phyloP scores from a whole-genome alignment of 2,797 vertebrate genomes.

The Acanthurus lineatus region DNA sequence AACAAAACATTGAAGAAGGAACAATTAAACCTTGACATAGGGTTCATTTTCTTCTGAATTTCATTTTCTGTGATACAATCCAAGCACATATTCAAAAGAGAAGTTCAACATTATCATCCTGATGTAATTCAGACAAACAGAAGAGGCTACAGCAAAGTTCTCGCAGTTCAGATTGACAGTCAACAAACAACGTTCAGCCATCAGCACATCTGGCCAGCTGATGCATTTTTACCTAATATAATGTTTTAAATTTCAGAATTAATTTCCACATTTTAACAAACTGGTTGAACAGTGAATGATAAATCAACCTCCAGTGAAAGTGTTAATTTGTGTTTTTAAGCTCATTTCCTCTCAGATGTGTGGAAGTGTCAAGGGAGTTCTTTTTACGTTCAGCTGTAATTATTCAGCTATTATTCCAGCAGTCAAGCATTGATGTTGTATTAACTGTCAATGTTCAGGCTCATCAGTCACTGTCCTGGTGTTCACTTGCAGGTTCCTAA shows the following conservation, averaged over 20 bases:
- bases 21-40: too few species aligned
- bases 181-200: too few species aligned
- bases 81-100: background rate
- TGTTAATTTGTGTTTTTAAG: too few species aligned
- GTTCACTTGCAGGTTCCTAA: slow-evolving; percentile 44
- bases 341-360: background rate
- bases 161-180: background rate
- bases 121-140: background rate
- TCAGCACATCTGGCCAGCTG: too few species aligned
- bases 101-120: background rate
- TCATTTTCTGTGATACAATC: too few species aligned
- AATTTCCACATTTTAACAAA: background rate
- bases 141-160: background rate
- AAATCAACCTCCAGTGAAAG: background rate
- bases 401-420: background rate
- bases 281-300: background rate
- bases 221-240: background rate
- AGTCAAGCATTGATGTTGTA: background rate
- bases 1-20: too few species aligned
- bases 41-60: too few species aligned
- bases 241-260: background rate
- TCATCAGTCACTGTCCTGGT: background rate
- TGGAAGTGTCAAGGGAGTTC: background rate
- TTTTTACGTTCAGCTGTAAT: background rate
- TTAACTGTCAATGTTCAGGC: background rate